Evolutionary conservation across 2,113 vertebrate species (phyloP), one percentile per base, ranked within the genome.

Genomic region (Lipophrys pholis): DNA sequence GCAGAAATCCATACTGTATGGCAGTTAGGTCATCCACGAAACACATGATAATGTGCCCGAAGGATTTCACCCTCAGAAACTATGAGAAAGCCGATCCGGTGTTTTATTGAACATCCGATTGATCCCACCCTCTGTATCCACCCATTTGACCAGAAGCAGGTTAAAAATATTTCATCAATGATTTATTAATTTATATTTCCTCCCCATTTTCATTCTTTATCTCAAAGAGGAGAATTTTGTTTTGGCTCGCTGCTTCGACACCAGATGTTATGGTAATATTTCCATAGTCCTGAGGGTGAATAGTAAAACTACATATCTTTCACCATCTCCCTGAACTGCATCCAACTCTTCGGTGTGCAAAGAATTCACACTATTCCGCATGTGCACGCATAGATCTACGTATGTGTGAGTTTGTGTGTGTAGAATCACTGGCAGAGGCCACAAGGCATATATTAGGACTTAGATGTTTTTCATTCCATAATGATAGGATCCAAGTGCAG

Each of bases 381-480:
- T 54, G 53, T 77, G 58, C 10, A 10, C 51, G 50, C 72, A 66
- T 49, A 17, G 30, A 12, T 71, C 21, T 60, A 30, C 59, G 2
- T 61, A 0, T 65, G 7, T 35, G 38, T 65, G 49, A 6, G 63
- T 73, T 54, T 70, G 64, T 58, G 51, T 61, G 54, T 30, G 21
- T 30, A 50, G 82, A 84, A 54, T 70, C 66, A 39, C 63, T 70
- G 76, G 62, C 40, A 78, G 75, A 70, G 75, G 78, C 85, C 82
- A 83, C 80, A 66, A 87, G 88, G 85, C 73, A 87, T 82, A 78
- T 79, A 88, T 92, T 87, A 89, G 38, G 70, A 76, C 67, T 83
- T 80, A 83, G 80, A 88, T 90, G 89, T 87, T 89, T 91, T 83
- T 89, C 85, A 90, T 89, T 90, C 85, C 86, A 84, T 88, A 90